These are phyloP conservation scores for Hirudinaria manillensis DNA, from an alignment of 2,888 invertebrate genomes.

Conservation along the genomic window DNA sequence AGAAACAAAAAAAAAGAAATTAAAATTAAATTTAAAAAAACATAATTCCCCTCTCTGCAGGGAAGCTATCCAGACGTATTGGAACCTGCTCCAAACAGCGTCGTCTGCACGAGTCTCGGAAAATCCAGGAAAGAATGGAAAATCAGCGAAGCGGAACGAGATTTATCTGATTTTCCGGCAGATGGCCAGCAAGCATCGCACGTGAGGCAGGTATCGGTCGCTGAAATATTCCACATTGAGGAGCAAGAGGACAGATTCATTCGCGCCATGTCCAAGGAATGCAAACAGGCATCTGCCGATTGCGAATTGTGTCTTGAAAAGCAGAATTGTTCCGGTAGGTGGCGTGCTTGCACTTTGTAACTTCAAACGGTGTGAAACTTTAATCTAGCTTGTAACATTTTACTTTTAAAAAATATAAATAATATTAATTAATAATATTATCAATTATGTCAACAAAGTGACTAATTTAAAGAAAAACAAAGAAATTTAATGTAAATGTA, in stretches of 20 bases:
- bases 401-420: no score
- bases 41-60: not conserved
- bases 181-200: not conserved
- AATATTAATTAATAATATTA: no score
- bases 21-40: not conserved
- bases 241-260: not conserved
- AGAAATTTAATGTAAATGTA: no score
- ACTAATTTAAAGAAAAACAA: no score
- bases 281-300: slow-evolving; percentile 1
- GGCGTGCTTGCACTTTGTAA: no score
- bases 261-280: slow-evolving; percentile 2
- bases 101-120: not conserved
- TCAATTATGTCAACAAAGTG: no score
- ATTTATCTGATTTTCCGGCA: slow-evolving; percentile 1
- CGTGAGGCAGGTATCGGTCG: not conserved
- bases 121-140: not conserved
- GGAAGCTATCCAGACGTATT: not conserved
- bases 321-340: not conserved
- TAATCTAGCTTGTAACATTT: no score
- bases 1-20: not conserved
- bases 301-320: not conserved
- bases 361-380: no score
- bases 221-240: not conserved
- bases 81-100: slow-evolving; percentile 9
- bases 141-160: not conserved